Base-by-base conservation (phyloP, 2,888 invertebrate genomes). In the Drosophila mercatorum region DNA sequence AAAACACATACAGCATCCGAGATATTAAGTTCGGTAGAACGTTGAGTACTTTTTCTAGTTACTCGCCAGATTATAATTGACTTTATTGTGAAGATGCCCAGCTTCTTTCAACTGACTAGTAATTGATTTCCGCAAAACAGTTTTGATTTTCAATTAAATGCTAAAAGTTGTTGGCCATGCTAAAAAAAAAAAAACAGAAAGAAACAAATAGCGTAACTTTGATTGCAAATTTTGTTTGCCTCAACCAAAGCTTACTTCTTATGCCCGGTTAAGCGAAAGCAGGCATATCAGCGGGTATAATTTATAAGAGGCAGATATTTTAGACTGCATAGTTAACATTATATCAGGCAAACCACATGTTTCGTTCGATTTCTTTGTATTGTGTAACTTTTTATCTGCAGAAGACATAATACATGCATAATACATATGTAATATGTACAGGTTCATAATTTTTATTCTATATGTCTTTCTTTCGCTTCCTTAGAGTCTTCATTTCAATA, bases 221-320 rank as follows among this genome's bases (percentile, higher is more conserved):
- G 88, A 89, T 89, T 89, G 90, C 88, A 69, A 82, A 84, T 75
- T 70, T 75, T 84, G 65, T 89, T 84, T 88, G 67, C 72, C 64
- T 53, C 74, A 55, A 59, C 75, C 59, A 62, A 61, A 55, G 46
- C 63, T 68, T 57, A 75, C 66, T 79, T 64, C 59, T 64, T 56
- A 11, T 43, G 43, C 28, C 62, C 36, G 26, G 34, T 65, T 40
- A 17, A n/a, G 31, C 47, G 7, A 38, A 26, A 52, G 51, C 12
- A 3, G 31, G 31, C 6, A 31, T 31, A 31, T 6, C 6, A 31
- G 31, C 31, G 52, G 52, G 52, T 53, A 14, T 36, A 26, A 36
- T 53, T 2, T 14, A 22, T 38, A 0, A 28, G n/a, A 17, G 11
- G 10, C 3, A 34, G 6, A 6, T 6, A n/a, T n/a, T 10, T n/a